Conservation (phyloP, 2,113 vertebrate genomes). For the Dissostichus mawsoni region DNA sequence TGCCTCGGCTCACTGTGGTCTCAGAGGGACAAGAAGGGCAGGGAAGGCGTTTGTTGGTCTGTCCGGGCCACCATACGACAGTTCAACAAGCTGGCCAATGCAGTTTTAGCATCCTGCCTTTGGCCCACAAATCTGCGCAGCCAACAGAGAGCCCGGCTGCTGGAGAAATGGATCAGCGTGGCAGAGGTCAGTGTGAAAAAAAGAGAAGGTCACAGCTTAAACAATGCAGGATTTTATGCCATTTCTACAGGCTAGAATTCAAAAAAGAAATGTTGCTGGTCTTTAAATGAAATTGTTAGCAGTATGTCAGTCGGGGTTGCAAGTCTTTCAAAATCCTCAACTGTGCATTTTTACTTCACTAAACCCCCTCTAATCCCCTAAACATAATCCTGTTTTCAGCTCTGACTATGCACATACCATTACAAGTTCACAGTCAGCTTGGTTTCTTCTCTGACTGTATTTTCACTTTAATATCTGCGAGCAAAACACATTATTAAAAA, state of each 20-base stretch:
- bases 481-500: background rate
- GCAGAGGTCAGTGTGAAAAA: conserved; percentile 84
- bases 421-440: conserved; percentile 8
- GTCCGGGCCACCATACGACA: conserved; percentile 91
- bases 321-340: conserved; percentile 26
- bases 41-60: conserved; percentile 87
- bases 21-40: conserved; percentile 90
- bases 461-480: conserved; percentile 26
- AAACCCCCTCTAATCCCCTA: conserved; percentile 41
- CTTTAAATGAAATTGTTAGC: conserved; percentile 4
- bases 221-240: background rate
- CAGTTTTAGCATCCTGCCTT: conserved; percentile 89
- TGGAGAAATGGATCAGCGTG: conserved; percentile 94
- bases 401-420: conserved; percentile 31
- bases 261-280: background rate
- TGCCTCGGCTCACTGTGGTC: conserved; percentile 93
- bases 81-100: conserved; percentile 91
- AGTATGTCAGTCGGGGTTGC: background rate
- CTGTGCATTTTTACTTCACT: conserved; percentile 41
- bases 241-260: background rate
- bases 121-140: conserved; percentile 84
- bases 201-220: background rate
- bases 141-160: conserved; percentile 88
- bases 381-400: conserved; percentile 48
- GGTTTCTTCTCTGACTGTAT: conserved; percentile 1